phyloP scores from a whole-genome alignment of 1,140 invertebrate genomes.

The Papilio machaon region DNA sequence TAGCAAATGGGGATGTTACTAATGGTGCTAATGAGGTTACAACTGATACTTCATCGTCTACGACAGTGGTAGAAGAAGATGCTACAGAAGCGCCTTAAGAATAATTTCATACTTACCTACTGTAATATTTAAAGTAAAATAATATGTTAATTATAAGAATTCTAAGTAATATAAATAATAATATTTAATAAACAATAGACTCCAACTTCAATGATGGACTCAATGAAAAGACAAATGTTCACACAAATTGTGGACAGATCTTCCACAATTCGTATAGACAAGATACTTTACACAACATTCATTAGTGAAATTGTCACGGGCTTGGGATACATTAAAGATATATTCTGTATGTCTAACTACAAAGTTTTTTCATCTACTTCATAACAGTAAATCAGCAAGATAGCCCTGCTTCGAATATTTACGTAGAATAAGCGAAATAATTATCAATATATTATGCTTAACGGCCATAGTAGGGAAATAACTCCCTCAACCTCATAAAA shows the following conservation, averaged over 20 bases:
- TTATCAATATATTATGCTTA: constrained; percentile 77
- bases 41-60: not conserved
- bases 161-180: not conserved
- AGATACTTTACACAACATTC: not conserved
- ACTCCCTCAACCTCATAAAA: constrained; percentile 60
- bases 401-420: constrained; percentile 62
- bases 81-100: not conserved
- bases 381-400: constrained; percentile 39
- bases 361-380: constrained; percentile 20
- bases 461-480: constrained; percentile 75
- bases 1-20: not conserved
- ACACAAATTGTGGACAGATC: not conserved
- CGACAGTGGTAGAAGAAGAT: not conserved
- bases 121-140: not conserved
- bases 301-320: not conserved
- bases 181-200: not conserved
- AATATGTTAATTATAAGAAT: not conserved
- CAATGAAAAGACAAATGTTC: no score
- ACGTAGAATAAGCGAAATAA: constrained; percentile 67
- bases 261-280: not conserved
- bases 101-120: not conserved
- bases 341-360: not conserved
- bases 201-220: not conserved
- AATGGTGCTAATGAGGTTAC: not conserved
- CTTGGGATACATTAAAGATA: not conserved